Evolutionary conservation across 2,113 vertebrate species (phyloP).

Genomic region (Cricetomys ansorgei): DNA sequence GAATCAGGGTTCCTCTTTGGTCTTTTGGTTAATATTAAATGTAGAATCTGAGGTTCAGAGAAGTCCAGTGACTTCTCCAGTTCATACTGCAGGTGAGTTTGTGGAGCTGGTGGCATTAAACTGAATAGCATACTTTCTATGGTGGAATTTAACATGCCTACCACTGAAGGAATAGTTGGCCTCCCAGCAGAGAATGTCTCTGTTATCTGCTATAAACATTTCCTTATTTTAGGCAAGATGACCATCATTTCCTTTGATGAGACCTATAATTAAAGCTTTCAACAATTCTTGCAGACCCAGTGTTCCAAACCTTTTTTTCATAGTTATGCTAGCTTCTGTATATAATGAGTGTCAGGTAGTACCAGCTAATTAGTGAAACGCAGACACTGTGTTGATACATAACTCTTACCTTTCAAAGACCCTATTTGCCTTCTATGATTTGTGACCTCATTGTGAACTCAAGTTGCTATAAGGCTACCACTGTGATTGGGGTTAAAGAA

Average conservation of each 20-base stretch:
- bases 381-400: not conserved
- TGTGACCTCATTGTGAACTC: slow-evolving; percentile 75
- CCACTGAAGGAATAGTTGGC: not conserved
- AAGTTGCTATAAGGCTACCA: slow-evolving; percentile 59
- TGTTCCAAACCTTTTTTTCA: slow-evolving; percentile 51
- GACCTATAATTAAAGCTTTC: slow-evolving; percentile 44
- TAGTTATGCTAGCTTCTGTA: slow-evolving; percentile 51
- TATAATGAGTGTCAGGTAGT: slow-evolving; percentile 45
- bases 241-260: not conserved
- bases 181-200: not conserved
- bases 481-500: slow-evolving; percentile 71
- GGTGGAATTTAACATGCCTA: not conserved
- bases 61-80: not conserved
- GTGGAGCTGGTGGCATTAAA: not conserved
- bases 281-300: not conserved
- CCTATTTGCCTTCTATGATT: slow-evolving; percentile 61
- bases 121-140: not conserved
- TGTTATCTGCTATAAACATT: not conserved
- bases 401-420: slow-evolving; percentile 40
- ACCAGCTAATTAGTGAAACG: slow-evolving; percentile 60
- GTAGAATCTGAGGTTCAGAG: not conserved
- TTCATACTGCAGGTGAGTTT: not conserved
- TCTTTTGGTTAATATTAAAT: not conserved
- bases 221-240: not conserved
- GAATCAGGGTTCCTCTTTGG: not conserved